A percentile compares a stretch with the other conserved stretches of the same genome.
Evolutionary conservation across 2,888 invertebrate genomes (phyloP).

Genomic region (Tuta absoluta): DNA sequence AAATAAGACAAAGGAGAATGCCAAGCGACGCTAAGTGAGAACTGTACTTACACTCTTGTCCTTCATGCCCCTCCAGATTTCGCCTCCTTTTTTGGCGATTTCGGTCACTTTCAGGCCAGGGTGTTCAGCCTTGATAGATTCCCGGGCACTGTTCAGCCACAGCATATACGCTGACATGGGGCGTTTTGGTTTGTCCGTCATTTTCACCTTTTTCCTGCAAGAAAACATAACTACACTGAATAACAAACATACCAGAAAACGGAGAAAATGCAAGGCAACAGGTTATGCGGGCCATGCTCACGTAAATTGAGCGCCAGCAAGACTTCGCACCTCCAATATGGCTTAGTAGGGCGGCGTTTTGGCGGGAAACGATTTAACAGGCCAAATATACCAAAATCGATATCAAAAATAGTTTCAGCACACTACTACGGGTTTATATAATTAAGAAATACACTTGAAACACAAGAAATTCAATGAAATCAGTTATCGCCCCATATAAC

Average conservation of each 20-base stretch:
- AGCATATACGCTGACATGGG: constrained; percentile 96
- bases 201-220: constrained; percentile 84
- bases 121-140: constrained; percentile 92
- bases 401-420: constrained; percentile 32
- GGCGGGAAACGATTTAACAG: constrained; percentile 75
- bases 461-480: constrained; percentile 50
- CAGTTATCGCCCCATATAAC: constrained; percentile 73
- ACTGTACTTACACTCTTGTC: constrained; percentile 88
- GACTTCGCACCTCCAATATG: constrained; percentile 53
- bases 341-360: constrained; percentile 73
- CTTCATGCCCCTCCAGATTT: constrained; percentile 95
- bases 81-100: constrained; percentile 96
- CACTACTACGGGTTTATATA: constrained; percentile 38
- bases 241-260: constrained; percentile 40
- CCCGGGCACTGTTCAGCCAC: constrained; percentile 95
- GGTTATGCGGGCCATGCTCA: constrained; percentile 58
- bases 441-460: constrained; percentile 39
- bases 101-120: constrained; percentile 96
- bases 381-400: constrained; percentile 36
- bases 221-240: constrained; percentile 40
- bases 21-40: constrained; percentile 21
- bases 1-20: constrained; percentile 24
- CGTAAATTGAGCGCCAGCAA: constrained; percentile 45
- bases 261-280: constrained; percentile 50
- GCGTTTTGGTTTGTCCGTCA: constrained; percentile 95